Evolutionary conservation across 2,113 vertebrate genomes (phyloP), one percentile per base, ranked within the genome.

Genomic region (Sylvietta virens): DNA sequence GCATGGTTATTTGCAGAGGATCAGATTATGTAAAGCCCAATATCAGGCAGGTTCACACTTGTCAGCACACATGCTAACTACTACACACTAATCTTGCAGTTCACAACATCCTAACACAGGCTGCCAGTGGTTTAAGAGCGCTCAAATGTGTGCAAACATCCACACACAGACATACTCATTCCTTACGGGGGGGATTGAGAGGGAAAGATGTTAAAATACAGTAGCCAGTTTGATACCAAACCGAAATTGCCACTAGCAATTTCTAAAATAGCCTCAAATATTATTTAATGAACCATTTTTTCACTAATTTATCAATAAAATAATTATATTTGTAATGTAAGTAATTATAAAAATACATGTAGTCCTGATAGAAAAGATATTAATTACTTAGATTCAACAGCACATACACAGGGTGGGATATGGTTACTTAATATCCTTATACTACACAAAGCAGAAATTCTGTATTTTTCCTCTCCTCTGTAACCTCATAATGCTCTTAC

Each of bases 181-280:
- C 20, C 15, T 69, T 57, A 50, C 0, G 3, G 1, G 6, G 22
- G 35, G 31, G 19, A 33, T 0, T 13, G 17, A 72, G 13, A 53
- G 4, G 21, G 13, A 51, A 67, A 15, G 22, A 35, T n/a, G 54
- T 48, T 17, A 35, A 31, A 60, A 74, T 13, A 33, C 0, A 89
- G 31, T 3, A 6, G 57, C 13, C 10, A 35, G 17, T 28, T 65
- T 6, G 20, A 77, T 17, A 33, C 20, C 40, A 70, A 39, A 47
- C 13, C 7, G 21, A 35, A 76, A 54, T 1, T 20, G 35, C 40
- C 40, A 37, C 10, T 16, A 56, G 21, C 12, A 69, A 13, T 35
- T 40, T 47, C n/a, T 47, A 15, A 89, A 76, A 76, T 27, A 19
- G 50, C 8, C n/a, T 40, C 47, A 54, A 48, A 19, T 11, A 15